Evolutionary conservation across 2,113 vertebrate species (phyloP).

Genomic region (Rhinolophus ferrumequinum): DNA sequence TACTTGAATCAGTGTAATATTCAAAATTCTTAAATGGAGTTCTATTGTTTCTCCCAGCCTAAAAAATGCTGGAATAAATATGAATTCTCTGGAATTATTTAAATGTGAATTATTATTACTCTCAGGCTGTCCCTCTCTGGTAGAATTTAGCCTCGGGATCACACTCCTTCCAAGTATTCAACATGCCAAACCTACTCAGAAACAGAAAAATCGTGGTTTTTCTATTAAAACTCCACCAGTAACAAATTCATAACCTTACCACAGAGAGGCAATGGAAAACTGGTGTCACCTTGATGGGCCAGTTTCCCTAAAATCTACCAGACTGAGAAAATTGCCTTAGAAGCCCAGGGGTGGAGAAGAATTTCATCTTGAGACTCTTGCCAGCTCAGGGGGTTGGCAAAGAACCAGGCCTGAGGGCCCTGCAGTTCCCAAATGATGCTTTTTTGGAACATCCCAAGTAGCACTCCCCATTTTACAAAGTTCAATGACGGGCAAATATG

Average conservation of each 20-base stretch:
- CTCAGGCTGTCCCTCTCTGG: background rate
- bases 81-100: background rate
- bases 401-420: background rate
- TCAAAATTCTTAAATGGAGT: background rate
- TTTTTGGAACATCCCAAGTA: background rate
- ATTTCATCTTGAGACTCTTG: background rate
- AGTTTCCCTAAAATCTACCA: background rate
- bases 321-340: background rate
- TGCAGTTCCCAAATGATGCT: background rate
- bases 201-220: background rate
- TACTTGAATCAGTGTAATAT: background rate
- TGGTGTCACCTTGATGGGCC: background rate
- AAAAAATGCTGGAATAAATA: background rate
- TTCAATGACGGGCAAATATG: background rate
- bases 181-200: background rate
- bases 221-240: background rate
- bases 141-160: background rate
- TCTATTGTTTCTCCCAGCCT: background rate
- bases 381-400: background rate
- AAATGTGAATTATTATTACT: background rate
- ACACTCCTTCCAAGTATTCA: background rate
- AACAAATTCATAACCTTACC: background rate
- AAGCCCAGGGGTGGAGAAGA: background rate
- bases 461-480: background rate
- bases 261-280: background rate